These are phyloP conservation scores for Bugula neritina DNA, from an alignment of 2,888 invertebrate genomes.

Conservation along the genomic window DNA sequence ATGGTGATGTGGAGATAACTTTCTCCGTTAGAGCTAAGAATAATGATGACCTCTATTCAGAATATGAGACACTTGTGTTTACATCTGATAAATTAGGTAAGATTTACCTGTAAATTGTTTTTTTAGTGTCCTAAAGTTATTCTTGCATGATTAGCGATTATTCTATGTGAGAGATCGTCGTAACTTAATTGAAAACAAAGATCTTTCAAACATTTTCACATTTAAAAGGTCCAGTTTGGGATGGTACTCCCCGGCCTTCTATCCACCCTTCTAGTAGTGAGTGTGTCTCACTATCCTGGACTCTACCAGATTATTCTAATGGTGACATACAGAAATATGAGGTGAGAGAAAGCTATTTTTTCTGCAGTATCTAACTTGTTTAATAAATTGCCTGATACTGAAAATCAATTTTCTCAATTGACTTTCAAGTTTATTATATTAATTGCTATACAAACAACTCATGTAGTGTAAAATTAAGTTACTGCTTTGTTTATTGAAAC, in stretches of 20 bases:
- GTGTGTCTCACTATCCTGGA: not conserved
- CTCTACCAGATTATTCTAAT: not conserved
- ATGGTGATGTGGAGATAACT: not conserved
- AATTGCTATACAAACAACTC: too few species aligned
- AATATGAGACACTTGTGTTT: not conserved
- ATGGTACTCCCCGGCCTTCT: not conserved
- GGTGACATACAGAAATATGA: not conserved
- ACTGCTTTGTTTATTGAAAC: too few species aligned
- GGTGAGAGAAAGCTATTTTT: not conserved
- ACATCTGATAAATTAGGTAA: not conserved
- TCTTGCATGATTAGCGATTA: not conserved
- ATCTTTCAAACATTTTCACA: not conserved
- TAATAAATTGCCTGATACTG: too few species aligned
- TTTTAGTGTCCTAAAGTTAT: not conserved
- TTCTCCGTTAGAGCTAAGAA: not conserved
- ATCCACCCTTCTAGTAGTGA: not conserved
- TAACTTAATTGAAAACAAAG: not conserved
- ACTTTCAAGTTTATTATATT: too few species aligned
- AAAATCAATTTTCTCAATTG: too few species aligned
- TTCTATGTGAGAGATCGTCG: not conserved
- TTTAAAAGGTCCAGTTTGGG: not conserved
- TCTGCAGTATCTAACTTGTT: too few species aligned
- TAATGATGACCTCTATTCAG: not conserved
- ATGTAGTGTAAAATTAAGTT: too few species aligned
- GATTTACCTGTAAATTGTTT: not conserved